A percentile compares a stretch with the other conserved stretches of the same genome.
Conservation (phyloP, 2,888 invertebrate genomes). For the Hyposoter dolosus region DNA sequence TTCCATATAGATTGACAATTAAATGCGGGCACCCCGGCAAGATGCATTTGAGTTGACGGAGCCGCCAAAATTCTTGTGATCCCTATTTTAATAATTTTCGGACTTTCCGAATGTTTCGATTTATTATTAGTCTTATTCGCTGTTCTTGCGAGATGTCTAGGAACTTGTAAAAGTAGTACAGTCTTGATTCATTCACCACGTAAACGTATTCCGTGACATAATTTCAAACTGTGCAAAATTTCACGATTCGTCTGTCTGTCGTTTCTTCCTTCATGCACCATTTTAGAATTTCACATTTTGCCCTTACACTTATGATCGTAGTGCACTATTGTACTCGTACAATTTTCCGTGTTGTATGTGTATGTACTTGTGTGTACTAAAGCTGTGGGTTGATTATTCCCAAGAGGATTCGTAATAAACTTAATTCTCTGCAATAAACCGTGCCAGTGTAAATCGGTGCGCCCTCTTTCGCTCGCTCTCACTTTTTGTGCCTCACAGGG, state of each 20-base stretch:
- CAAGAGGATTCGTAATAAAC: slow-evolving; percentile 52
- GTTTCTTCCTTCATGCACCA: slow-evolving; percentile 23
- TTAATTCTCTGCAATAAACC: slow-evolving; percentile 49
- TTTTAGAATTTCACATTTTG: slow-evolving; percentile 37
- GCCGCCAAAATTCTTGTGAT: not conserved
- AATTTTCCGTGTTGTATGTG: not conserved
- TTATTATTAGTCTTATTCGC: not conserved
- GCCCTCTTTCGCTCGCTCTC: slow-evolving; percentile 9
- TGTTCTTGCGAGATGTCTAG: not conserved
- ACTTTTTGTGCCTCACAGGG: slow-evolving; percentile 12
- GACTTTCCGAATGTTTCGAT: too few species aligned
- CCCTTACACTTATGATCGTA: slow-evolving; percentile 11
- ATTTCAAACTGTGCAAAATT: slow-evolving; percentile 38
- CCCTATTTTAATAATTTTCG: not conserved
- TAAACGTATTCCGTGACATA: slow-evolving; percentile 30
- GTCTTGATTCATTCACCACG: slow-evolving; percentile 14
- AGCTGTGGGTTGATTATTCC: slow-evolving; percentile 48
- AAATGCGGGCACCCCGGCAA: not conserved
- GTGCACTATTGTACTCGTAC: slow-evolving; percentile 10
- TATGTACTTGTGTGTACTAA: slow-evolving; percentile 18
- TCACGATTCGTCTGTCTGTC: slow-evolving; percentile 24
- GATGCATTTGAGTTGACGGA: not conserved
- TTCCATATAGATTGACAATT: not conserved
- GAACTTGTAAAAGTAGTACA: not conserved
- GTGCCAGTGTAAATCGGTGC: slow-evolving; percentile 20